Conservation (phyloP, 2,888 invertebrate genomes). For the Nysson spinosus region DNA sequence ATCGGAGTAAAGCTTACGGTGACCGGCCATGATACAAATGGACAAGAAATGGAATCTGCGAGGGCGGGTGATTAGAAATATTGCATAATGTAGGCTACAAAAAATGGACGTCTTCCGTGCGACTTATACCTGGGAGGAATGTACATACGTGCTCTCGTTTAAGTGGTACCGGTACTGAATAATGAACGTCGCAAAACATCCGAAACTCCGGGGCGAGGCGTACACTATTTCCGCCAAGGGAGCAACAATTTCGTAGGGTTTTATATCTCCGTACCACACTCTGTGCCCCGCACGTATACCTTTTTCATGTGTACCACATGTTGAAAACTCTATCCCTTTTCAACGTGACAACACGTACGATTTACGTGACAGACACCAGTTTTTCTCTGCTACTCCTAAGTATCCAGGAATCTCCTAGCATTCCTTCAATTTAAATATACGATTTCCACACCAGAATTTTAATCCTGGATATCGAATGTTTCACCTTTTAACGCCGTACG, state of each 20-base stretch:
- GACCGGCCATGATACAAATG: too few species aligned
- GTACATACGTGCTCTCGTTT: conserved; percentile 47
- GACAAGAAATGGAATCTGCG: conserved; percentile 5
- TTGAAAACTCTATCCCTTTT: conserved; percentile 33
- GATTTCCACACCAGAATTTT: too few species aligned
- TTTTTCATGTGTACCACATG: conserved; percentile 43
- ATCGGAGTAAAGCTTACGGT: too few species aligned
- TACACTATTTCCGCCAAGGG: conserved; percentile 58
- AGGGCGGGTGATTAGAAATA: conserved; percentile 21
- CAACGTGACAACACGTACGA: conserved; percentile 32
- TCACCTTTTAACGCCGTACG: too few species aligned
- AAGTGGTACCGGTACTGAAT: conserved; percentile 49
- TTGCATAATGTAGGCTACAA: conserved; percentile 10
- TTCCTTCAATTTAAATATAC: background rate
- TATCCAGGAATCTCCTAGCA: conserved; percentile 7
- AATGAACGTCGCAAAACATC: conserved; percentile 57
- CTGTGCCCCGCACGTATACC: conserved; percentile 7
- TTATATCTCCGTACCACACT: conserved; percentile 44
- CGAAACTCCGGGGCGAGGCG: conserved; percentile 50
- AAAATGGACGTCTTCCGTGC: conserved; percentile 20
- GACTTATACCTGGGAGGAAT: conserved; percentile 28
- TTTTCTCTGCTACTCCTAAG: conserved; percentile 6
- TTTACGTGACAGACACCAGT: conserved; percentile 33
- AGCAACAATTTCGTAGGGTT: conserved; percentile 63
- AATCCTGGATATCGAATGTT: too few species aligned